A percentile compares a stretch with the other conserved stretches of the same genome.
Conservation (phyloP, 2,888 invertebrate genomes). For the Lasioglossum malachurum region DNA sequence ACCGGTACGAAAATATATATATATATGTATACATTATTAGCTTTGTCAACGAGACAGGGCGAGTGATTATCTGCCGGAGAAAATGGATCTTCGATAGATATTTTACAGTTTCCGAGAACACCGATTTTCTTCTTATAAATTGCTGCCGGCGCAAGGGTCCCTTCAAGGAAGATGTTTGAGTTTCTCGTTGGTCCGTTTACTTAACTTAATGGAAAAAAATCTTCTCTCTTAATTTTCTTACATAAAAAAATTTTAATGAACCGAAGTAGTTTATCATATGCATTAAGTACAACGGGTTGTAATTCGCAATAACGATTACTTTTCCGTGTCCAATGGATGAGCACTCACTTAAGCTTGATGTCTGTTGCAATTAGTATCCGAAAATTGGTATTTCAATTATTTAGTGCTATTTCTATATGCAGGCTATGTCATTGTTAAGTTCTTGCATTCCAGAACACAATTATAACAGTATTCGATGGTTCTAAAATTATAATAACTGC, state of each 20-base stretch:
- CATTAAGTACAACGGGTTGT: too few species aligned
- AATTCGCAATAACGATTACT: too few species aligned
- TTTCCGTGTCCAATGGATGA: too few species aligned
- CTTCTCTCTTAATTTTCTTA: neutral
- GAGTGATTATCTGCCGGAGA: conserved; percentile 28
- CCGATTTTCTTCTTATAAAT: neutral
- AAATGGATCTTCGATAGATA: neutral
- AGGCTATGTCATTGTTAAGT: too few species aligned
- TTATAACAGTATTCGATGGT: too few species aligned
- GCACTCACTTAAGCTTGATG: too few species aligned
- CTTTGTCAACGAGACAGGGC: conserved; percentile 33
- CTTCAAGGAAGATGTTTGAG: neutral
- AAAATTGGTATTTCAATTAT: too few species aligned
- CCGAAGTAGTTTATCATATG: neutral
- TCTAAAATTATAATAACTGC: too few species aligned
- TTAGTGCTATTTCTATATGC: too few species aligned
- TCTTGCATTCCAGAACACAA: too few species aligned
- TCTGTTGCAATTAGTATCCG: too few species aligned
- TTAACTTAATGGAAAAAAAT: neutral
- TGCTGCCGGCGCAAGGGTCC: neutral
- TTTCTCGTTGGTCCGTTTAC: neutral
- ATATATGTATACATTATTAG: conserved; percentile 35
- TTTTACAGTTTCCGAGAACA: neutral
- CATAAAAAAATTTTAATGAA: neutral
- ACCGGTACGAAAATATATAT: conserved; percentile 19